Percentiles rank a stretch among this genome's conserved stretches.
phyloP scores from a whole-genome alignment of 2,888 invertebrate species.

The Neria commutata region DNA sequence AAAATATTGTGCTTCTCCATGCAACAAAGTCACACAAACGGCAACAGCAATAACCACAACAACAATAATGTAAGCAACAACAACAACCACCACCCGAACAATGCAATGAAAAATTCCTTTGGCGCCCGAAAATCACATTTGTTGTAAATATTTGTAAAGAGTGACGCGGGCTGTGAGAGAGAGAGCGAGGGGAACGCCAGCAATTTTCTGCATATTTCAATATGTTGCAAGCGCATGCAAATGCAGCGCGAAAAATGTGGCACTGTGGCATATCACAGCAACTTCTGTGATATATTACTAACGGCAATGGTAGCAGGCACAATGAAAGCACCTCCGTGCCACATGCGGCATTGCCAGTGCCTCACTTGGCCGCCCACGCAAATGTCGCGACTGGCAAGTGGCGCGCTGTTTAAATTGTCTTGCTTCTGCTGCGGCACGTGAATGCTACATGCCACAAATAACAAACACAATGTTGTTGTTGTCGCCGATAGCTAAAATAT shows the following conservation, averaged over 20 bases:
- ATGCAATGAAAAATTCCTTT: conserved; percentile 3
- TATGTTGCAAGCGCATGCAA: background rate
- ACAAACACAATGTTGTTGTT: background rate
- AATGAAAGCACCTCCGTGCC: no score
- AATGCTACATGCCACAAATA: background rate
- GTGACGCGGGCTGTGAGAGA: no score
- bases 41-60: background rate
- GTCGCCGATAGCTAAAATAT: background rate
- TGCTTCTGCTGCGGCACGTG: background rate
- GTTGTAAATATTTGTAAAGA: no score
- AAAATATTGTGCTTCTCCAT: background rate
- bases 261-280: no score
- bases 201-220: background rate
- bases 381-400: no score
- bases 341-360: no score
- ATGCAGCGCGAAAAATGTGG: background rate
- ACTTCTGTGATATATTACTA: background rate
- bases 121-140: conserved; percentile 10
- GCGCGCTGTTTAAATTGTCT: no score
- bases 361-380: no score
- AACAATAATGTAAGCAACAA: background rate
- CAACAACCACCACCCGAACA: background rate
- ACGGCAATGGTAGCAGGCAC: no score
- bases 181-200: no score
- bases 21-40: background rate